Evolutionary conservation across 2,797 vertebrate genomes (phyloP).

Genomic region (Cirrhinus molitorella): DNA sequence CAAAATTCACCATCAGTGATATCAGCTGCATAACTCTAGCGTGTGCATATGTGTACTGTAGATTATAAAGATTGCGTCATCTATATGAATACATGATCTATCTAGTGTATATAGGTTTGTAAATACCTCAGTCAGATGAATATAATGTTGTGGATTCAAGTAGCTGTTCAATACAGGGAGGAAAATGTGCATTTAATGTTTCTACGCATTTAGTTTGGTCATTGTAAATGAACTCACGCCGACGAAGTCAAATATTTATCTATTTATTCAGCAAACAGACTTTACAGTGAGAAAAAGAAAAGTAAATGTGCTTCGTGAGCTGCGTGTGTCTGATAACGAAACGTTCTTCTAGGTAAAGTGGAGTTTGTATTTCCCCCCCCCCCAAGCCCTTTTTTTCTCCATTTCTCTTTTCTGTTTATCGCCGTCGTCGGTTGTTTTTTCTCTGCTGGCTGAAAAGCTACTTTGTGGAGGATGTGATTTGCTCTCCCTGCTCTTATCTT

Average conservation of each 20-base stretch:
- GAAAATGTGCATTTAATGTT: slow-evolving; percentile 14
- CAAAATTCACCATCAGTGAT: not conserved
- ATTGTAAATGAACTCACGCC: slow-evolving; percentile 13
- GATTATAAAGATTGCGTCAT: slow-evolving; percentile 12
- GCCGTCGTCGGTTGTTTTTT: not conserved
- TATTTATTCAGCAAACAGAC: slow-evolving; percentile 33
- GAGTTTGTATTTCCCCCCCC: not conserved
- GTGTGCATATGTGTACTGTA: not conserved
- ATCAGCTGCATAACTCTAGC: not conserved
- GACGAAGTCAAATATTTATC: slow-evolving; percentile 11
- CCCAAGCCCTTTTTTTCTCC: not conserved
- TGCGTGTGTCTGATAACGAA: not conserved
- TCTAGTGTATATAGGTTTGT: slow-evolving; percentile 32
- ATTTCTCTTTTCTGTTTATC: slow-evolving; percentile 7
- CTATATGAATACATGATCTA: slow-evolving; percentile 16
- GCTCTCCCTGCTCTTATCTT: not conserved
- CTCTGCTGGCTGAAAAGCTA: slow-evolving; percentile 30
- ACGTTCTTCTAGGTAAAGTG: not conserved
- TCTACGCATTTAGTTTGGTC: not conserved
- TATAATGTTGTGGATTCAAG: slow-evolving; percentile 21
- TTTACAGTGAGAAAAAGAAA: not conserved
- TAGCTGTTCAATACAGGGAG: slow-evolving; percentile 25
- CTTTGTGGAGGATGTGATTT: not conserved
- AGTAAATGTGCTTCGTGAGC: not conserved
- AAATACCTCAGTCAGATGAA: slow-evolving; percentile 30